Conservation (phyloP, 2,888 invertebrate genomes). For the Argyresthia goedartella region DNA sequence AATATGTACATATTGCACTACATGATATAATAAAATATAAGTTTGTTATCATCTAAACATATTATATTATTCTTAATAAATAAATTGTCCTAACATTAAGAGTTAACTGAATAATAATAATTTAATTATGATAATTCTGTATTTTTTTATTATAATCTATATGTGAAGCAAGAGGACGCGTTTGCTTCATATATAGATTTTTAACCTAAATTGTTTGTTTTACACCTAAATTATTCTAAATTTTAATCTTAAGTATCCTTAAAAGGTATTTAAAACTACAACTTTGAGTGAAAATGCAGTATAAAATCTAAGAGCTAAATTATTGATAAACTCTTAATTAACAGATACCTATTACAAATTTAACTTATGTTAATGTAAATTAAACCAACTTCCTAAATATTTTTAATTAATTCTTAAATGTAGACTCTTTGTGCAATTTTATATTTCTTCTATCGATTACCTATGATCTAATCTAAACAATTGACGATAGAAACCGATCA, state of each 20-base stretch:
- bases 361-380: background rate
- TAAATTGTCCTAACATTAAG: conserved; percentile 6
- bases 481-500: no score
- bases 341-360: background rate
- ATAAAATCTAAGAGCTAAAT: conserved; percentile 19
- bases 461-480: background rate
- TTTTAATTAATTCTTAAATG: background rate
- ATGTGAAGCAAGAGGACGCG: conserved; percentile 60
- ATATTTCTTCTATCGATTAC: background rate
- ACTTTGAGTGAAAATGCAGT: conserved; percentile 50
- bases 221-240: no score
- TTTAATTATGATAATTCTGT: no score
- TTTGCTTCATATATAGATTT: conserved; percentile 42
- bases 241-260: conserved; percentile 1
- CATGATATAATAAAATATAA: background rate
- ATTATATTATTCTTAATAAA: conserved; percentile 3
- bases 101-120: conserved; percentile 3
- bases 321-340: background rate
- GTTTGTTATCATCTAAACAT: background rate
- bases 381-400: background rate
- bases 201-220: background rate
- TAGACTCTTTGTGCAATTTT: conserved; percentile 52
- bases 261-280: background rate
- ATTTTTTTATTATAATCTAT: conserved; percentile 15
- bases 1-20: conserved; percentile 38